A percentile compares a stretch with the other conserved stretches of the same genome.
Conservation (phyloP, 2,888 invertebrate genomes). For the Cataglyphis cursor region DNA sequence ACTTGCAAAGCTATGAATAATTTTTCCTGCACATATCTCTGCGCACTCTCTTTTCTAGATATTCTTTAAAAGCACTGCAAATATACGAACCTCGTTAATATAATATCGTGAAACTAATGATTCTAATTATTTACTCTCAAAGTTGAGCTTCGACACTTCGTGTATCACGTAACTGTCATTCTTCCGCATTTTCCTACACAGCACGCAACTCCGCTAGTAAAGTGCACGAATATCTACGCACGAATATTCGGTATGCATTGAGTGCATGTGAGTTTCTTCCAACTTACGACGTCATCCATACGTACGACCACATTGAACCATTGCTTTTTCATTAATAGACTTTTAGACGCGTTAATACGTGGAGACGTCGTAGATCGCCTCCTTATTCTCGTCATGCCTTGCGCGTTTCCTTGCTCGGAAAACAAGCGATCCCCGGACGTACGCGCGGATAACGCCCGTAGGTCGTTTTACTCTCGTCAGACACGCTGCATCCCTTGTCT, state of each 20-base stretch:
- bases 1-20: conserved; percentile 21
- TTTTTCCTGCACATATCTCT: conserved; percentile 18
- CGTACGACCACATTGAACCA: conserved; percentile 16
- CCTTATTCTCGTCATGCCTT: conserved; percentile 58
- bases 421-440: conserved; percentile 43
- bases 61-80: conserved; percentile 28
- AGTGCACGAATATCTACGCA: conserved; percentile 20
- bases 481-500: conserved; percentile 79
- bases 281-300: conserved; percentile 39
- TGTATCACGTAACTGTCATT: neutral
- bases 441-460: conserved; percentile 49
- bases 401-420: conserved; percentile 44
- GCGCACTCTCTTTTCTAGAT: conserved; percentile 28
- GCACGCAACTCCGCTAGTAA: neutral
- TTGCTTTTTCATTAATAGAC: neutral
- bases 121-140: neutral
- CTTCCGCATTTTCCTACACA: neutral
- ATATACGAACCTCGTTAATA: neutral
- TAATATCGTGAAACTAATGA: neutral
- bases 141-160: conserved; percentile 38
- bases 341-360: neutral
- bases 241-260: neutral
- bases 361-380: conserved; percentile 40
- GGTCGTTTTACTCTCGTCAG: conserved; percentile 70
- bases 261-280: neutral